Conservation (phyloP, 2,797 vertebrate species). For the Podarcis siculus region DNA sequence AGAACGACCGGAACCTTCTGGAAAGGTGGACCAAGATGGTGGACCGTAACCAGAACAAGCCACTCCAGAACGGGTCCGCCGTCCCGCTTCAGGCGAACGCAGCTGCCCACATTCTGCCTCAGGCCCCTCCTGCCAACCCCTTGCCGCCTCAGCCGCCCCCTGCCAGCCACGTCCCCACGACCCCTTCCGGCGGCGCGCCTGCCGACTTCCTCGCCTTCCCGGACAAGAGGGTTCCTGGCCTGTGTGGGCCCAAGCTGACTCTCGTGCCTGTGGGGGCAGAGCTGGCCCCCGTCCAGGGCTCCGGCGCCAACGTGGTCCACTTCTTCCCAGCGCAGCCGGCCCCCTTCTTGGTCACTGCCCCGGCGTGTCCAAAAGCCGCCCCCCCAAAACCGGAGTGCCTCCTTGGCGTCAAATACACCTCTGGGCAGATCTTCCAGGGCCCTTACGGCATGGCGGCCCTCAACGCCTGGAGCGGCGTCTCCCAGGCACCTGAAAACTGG, state of each 20-base stretch:
- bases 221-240: constrained; percentile 21
- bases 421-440: constrained; percentile 23
- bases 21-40: constrained; percentile 93
- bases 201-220: constrained; percentile 67
- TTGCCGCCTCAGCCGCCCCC: constrained; percentile 68
- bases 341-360: constrained; percentile 65
- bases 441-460: neutral
- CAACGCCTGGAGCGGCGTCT: neutral
- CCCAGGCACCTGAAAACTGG: constrained; percentile 23
- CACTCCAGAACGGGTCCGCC: constrained; percentile 21
- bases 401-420: constrained; percentile 36
- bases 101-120: neutral
- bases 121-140: constrained; percentile 28
- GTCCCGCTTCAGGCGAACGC: neutral
- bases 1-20: constrained; percentile 90
- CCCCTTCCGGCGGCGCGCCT: constrained; percentile 18
- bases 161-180: constrained; percentile 23
- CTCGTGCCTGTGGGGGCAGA: constrained; percentile 12
- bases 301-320: constrained; percentile 56
- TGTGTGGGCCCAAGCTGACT: constrained; percentile 19
- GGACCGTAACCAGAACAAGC: constrained; percentile 73
- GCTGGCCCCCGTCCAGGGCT: constrained; percentile 42
- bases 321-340: constrained; percentile 61
- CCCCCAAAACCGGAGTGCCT: constrained; percentile 24
- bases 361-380: constrained; percentile 19